Evolutionary conservation across 2,113 vertebrate genomes (phyloP), one percentile per base, ranked within the genome.

Genomic region (Aptenodytes patagonicus): DNA sequence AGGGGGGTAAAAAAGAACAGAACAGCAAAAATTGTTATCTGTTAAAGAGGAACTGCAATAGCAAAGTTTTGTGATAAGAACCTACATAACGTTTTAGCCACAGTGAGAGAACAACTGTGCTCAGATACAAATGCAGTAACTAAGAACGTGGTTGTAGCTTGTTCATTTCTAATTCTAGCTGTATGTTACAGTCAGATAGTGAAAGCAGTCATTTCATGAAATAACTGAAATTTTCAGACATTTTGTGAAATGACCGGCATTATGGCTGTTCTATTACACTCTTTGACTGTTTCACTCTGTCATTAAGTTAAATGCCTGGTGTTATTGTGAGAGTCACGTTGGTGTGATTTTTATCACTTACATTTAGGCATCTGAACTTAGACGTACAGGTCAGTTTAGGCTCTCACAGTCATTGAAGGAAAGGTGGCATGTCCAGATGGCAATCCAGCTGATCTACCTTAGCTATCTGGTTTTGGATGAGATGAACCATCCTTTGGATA

Each of bases 131-230:
- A 92, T 72, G 61, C 29, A 69, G 52, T 69, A 89, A 83, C 93
- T 88, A 85, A 87, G 52, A 86, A 87, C 2, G 1, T 65, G 34
- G 89, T 31, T 94, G 57, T 92, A 87, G 24, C 60, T 84, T 93
- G 72, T 61, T 92, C 89, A 82, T 96, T 97, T 91, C 95, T 91
- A 92, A 89, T 95, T 91, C 90, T 71, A 94, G 77, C 47, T 96
- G 91, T 89, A 96, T 89, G 94, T 75, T 91, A 95, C 51, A 95
- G 83, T 94, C 83, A 93, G 80, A 96, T 78, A 77, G 72, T 89
- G 77, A 96, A 97, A 96, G 96, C 69, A 96, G 93, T 96, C 29
- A 96, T 97, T 97, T 96, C 60, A 82, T 72, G 91, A 96, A 97
- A 96, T 96, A 94, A 91, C 95, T 84, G 95, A 97, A 82, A 96